Evolutionary conservation across 2,113 vertebrate genomes (phyloP), one percentile per base, ranked within the genome.

Genomic region (Pleuronectes platessa): DNA sequence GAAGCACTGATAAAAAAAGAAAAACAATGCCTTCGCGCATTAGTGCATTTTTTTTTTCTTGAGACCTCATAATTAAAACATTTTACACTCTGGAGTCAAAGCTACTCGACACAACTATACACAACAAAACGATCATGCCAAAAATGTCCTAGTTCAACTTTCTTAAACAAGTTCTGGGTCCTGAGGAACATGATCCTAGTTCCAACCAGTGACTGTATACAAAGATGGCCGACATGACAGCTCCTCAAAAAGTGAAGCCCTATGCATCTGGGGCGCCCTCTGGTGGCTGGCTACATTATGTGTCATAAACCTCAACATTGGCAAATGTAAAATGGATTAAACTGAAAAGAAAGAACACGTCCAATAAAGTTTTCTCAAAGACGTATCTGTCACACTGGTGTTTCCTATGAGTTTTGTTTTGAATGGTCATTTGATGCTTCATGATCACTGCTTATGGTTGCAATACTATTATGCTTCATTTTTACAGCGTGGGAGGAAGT

Each of bases 111-210:
- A 82, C 90, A 85, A 84, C 74, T 84, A 84, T 83, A 80, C 78
- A 91, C 71, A 91, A 86, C 54, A 84, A 49, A 60, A 80, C 73
- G 8, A 62, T 82, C 20, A 79, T 81, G 76, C 87, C 47, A 84
- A 76, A 84, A 80, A 21, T 23, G 58, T 75, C 55, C 63, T 73
- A 82, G 82, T 79, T 35, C 5, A 72, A 31, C 61, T 81, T 76
- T 55, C 66, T 78, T 27, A 79, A 74, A 89, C 82, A 23, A 72
- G 61, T 88, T 69, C 73, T 71, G 74, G 79, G 42, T 91, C 92
- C 90, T 91, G 92, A 93, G 91, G 37, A 81, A 79, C 45, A 76
- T 31, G 1, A 86, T 86, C 61, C 64, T 82, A 40, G 45, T 78
- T 91, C 63, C 67, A 85, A 81, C 85, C 10, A 37, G 8, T n/a